A percentile compares a stretch with the other conserved stretches of the same genome.
phyloP scores from a whole-genome alignment of 2,797 vertebrate genomes.

The Pagetopsis macropterus region DNA sequence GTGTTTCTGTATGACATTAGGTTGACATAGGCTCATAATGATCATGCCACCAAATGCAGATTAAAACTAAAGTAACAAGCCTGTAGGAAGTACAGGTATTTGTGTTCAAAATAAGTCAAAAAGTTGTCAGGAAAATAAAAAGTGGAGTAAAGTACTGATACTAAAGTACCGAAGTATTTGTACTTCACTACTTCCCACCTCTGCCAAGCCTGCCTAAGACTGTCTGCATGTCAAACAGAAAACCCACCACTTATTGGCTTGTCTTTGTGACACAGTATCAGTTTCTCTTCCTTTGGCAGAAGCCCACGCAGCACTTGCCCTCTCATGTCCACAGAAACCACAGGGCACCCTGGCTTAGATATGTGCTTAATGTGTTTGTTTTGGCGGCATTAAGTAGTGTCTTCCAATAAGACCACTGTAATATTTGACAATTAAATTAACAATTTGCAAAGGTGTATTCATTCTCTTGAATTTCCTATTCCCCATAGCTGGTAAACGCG shows the following conservation, averaged over 20 bases:
- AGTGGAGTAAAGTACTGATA: too few species aligned
- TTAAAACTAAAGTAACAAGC: too few species aligned
- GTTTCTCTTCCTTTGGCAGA: background rate
- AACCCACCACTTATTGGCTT: constrained; percentile 36
- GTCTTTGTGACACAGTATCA: constrained; percentile 19
- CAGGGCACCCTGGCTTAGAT: constrained; percentile 48
- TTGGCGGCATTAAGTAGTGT: constrained; percentile 56
- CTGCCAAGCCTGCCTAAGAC: background rate
- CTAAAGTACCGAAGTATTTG: too few species aligned
- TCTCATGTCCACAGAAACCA: constrained; percentile 23
- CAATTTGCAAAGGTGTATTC: constrained; percentile 27
- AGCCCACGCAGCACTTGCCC: background rate
- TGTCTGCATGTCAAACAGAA: constrained; percentile 50
- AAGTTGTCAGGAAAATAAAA: too few species aligned
- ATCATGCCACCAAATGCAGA: too few species aligned
- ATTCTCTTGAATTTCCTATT: constrained; percentile 44
- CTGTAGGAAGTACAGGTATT: too few species aligned
- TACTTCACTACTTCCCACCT: too few species aligned
- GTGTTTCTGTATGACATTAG: too few species aligned
- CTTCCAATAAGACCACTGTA: constrained; percentile 42
- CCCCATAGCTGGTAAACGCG: constrained; percentile 25
- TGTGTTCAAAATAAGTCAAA: too few species aligned
- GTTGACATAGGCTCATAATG: too few species aligned
- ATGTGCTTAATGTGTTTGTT: constrained; percentile 63
- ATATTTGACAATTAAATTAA: constrained; percentile 23